Base-by-base conservation (phyloP, 2,113 vertebrate genomes). In the Prunella fulvescens region DNA sequence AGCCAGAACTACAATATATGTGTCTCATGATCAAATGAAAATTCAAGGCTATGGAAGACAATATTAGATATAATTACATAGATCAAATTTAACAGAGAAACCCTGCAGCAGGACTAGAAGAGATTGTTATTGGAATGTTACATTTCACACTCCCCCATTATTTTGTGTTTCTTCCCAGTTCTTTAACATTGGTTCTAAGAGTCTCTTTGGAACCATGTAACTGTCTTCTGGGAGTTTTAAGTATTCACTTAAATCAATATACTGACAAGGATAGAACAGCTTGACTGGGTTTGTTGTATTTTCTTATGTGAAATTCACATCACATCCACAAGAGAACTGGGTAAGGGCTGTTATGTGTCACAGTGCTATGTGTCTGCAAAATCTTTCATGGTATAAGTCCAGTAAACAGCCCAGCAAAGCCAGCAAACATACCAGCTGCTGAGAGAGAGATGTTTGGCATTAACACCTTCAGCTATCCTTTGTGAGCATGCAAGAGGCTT, bases 171-270 rank as follows among this genome's bases (percentile, higher is more conserved):
- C 47, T 81, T 88, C 84, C 26, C n/a, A 60, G 33, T 66, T 86
- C 61, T 86, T 95, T 53, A 72, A 60, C 25, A 66, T 17, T 78
- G 85, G 4, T 62, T 86, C 3, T 85, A 69, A 70, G 35, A 69
- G n/a, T 50, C 69, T 51, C 65, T 92, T 81, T 82, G 48, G 35
- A 94, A 79, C 67, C 31, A 72, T 14, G 14, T 61, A 92, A 24
- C 47, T 76, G 19, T 76, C 81, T 86, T 78, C n/a, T 56, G 62
- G 22, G 76, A 64, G 18, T 88, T 94, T 93, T 81, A 91, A 95
- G 89, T 87, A 85, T 66, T 91, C 66, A 40, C 57, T 90, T 92
- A 90, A 92, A 91, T 95, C 92, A 91, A 88, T 83, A 94, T 14
- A 48, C 39, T 58, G 76, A 88, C 61, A 91, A 81, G n/a, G 73